Evolutionary conservation across 2,888 invertebrate species (phyloP).

Genomic region (Xestia xanthographa): DNA sequence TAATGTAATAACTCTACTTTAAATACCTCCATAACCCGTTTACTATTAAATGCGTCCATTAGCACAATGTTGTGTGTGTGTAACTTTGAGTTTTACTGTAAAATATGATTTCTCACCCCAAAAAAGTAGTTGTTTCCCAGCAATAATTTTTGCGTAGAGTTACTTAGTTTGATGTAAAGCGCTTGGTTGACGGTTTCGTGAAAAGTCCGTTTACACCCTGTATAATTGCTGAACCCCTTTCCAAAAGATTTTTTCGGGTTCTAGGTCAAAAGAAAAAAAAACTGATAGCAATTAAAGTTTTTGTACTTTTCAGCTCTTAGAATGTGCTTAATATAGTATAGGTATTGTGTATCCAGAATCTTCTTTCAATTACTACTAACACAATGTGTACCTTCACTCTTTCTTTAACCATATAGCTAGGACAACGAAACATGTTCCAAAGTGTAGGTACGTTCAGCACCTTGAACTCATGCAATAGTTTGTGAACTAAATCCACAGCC

Average conservation of each 20-base stretch:
- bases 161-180: too few relatives aligned
- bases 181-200: too few relatives aligned
- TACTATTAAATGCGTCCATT: too few relatives aligned
- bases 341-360: neutral
- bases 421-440: neutral
- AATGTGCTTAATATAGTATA: neutral
- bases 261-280: neutral
- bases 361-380: neutral
- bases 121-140: too few relatives aligned
- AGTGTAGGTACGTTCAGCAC: neutral
- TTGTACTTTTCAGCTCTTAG: neutral
- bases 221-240: neutral
- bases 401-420: neutral
- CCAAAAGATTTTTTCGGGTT: neutral
- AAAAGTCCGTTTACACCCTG: too few relatives aligned
- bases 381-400: neutral
- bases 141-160: too few relatives aligned
- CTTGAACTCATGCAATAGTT: slow-evolving; percentile 22
- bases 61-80: too few relatives aligned
- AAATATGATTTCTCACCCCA: too few relatives aligned
- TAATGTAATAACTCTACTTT: too few relatives aligned
- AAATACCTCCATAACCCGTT: too few relatives aligned
- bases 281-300: neutral
- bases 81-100: too few relatives aligned
- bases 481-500: slow-evolving; percentile 26